Evolutionary conservation across 1,140 invertebrate species (phyloP), one percentile per base, ranked within the genome.

Genomic region (Callitettix versicolor): DNA sequence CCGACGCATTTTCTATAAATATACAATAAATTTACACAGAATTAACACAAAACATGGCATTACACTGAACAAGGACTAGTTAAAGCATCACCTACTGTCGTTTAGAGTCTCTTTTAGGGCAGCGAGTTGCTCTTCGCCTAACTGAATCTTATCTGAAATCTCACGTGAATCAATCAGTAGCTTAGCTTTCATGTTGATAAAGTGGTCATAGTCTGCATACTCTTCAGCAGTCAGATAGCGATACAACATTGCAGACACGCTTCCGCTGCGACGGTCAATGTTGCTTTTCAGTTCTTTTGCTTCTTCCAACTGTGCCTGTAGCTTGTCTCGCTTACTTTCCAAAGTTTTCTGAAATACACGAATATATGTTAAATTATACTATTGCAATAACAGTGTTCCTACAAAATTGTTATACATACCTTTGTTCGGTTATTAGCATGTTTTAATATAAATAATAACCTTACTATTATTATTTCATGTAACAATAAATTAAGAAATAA

Each of bases 151-250:
- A 66, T 93, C 89, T 59, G 86, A 81, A 56, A 92, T 82, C 67
- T 92, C 88, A 60, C 88, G 76, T 52, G 82, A 77, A 66, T 92
- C 88, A 67, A 92, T 84, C 60, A 90, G 83, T 43, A 93, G 71
- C 72, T 89, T 90, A n/a, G 86, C 85, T 75, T 92, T 93, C 86
- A 91, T 91, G 64, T 86, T 87, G 62, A 92, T 86, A 68, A 90
- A 93, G 67, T 91, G 85, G 62, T 88, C 82, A 66, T 91, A 93
- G 63, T 92, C 87, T 20, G 82, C 80, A 66, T 81, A 87, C 63
- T 91, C 82, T 47, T 86, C 82, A 14, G 79, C 74, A 55, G 76
- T 78, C 52, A 94, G 74, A 69, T 87, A 86, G 66, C 87, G 83
- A 50, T 78, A 76, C 41, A 94, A 73, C 54, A 89, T 80, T 26